Evolutionary conservation across 92 coral and sea anemone genomes (phyloP), one percentile per base, ranked within the genome.

Genomic region (Pocillopora meandrina): DNA sequence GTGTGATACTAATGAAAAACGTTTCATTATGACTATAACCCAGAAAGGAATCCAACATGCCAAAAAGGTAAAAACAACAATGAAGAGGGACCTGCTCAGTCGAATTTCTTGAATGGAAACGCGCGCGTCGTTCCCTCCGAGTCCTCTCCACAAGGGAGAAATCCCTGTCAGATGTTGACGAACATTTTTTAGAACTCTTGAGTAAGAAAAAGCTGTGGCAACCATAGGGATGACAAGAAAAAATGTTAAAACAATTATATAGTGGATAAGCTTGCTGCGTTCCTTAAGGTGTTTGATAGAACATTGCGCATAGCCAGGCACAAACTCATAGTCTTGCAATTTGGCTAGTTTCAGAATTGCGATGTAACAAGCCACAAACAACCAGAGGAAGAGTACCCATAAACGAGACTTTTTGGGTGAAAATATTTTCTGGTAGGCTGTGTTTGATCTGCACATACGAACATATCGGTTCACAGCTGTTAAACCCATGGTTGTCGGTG

Each of bases 281-380:
- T 84, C 70, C 20, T 58, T 17, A 13, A 66, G 82, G 47, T 84
- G 88, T n/a, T 66, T 75, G 23, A 84, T 84, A 5, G 82, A 75
- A 23, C 88, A 84, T 42, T 76, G 88, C 18, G 88, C 88, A 21
- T 84, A 84, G 11, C 88, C 88, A 2, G 88, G 77, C 0, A 84
- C 88, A 70, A 84, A 84, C 73, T 84, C 88, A 36, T 76, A 84
- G 3, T 33, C 71, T 57, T 84, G 88, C 34, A 42, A 18, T 36
- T 69, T 65, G 20, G 69, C 33, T 2, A 68, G 75, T 19, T 71
- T 72, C 2, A 76, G 83, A 69, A 84, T 20, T 36, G 61, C 82
- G 35, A 76, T 84, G 57, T 84, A 84, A 61, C 57, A 35, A 17
- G 83, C 83, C 16, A 84, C 82, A 35, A 42, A 76, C 0, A 84